phyloP scores from a whole-genome alignment of 1,140 invertebrate species.

The Calliopsis andreniformis region DNA sequence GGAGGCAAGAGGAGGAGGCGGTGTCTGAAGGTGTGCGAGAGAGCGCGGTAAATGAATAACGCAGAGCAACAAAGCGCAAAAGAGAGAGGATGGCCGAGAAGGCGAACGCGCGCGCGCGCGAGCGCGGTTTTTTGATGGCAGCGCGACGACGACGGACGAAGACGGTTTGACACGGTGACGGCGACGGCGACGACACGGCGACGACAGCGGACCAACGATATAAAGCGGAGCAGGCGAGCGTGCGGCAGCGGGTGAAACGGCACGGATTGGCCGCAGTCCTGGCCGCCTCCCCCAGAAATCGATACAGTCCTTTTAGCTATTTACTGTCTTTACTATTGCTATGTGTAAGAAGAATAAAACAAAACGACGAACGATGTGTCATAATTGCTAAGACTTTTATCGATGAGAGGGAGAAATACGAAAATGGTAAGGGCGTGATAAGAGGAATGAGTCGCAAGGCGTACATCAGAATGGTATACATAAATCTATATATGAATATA shows the following conservation, averaged over 20 bases:
- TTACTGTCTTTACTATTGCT: conserved; percentile 73
- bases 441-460: conserved; percentile 25
- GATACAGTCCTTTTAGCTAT: conserved; percentile 72
- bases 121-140: too few species aligned
- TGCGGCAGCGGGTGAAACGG: conserved; percentile 64
- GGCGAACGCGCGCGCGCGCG: neutral
- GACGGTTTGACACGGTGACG: too few species aligned
- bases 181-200: conserved; percentile 6
- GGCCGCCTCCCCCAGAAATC: conserved; percentile 56
- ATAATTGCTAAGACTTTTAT: conserved; percentile 63
- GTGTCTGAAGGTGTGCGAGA: conserved; percentile 9
- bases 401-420: conserved; percentile 29
- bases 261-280: conserved; percentile 56
- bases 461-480: conserved; percentile 15
- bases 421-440: conserved; percentile 19
- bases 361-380: conserved; percentile 64
- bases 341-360: conserved; percentile 64
- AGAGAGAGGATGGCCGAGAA: neutral
- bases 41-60: neutral
- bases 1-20: neutral
- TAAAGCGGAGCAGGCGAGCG: conserved; percentile 52
- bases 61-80: neutral
- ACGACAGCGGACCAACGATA: neutral
- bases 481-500: conserved; percentile 4
- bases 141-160: neutral